Conservation (phyloP, 2,888 invertebrate species). For the Agrochola litura region DNA sequence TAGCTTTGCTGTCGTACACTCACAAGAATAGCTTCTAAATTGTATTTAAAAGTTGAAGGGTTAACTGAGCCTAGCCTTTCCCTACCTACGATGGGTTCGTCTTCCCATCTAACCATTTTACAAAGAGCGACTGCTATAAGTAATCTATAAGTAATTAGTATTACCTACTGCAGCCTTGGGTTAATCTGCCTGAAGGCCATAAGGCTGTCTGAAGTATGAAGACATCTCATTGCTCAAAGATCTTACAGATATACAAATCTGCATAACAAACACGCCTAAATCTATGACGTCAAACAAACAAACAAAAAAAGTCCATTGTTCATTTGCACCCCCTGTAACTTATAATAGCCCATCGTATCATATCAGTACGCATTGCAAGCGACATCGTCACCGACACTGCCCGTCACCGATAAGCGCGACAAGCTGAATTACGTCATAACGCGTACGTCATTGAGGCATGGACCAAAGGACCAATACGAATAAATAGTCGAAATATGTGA, state of each 20-base stretch:
- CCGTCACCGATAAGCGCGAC: conserved; percentile 68
- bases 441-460: conserved; percentile 54
- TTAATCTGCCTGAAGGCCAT: too few species aligned
- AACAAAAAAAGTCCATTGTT: conserved; percentile 21
- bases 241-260: background rate
- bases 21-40: background rate
- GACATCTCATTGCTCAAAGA: background rate
- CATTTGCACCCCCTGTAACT: conserved; percentile 43
- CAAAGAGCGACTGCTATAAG: background rate
- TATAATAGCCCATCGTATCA: conserved; percentile 38
- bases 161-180: background rate
- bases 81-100: background rate
- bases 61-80: background rate
- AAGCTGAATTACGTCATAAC: conserved; percentile 64
- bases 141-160: background rate
- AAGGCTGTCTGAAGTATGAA: too few species aligned
- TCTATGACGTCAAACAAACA: background rate
- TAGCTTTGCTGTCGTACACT: too few species aligned
- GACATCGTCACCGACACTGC: conserved; percentile 68
- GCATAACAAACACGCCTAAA: background rate
- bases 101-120: background rate
- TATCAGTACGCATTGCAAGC: conserved; percentile 46
- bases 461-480: conserved; percentile 45
- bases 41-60: background rate
- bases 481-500: background rate